These are phyloP conservation scores for Adela reaumurella DNA, from an alignment of 2,888 invertebrate genomes.

Conservation along the genomic window DNA sequence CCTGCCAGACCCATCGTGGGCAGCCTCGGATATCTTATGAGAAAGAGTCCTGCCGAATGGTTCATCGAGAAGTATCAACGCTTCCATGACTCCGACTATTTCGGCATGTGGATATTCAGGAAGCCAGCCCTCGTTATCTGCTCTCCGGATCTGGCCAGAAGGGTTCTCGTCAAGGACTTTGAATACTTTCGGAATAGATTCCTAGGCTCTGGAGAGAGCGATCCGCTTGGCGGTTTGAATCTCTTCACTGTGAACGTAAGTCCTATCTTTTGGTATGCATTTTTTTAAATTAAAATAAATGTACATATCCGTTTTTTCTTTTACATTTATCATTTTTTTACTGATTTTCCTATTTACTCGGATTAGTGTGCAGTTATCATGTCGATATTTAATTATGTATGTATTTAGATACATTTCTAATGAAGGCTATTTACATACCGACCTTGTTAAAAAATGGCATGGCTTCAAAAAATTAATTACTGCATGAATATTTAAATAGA, in stretches of 20 bases:
- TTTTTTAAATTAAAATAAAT: too few relatives aligned
- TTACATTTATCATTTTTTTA: too few relatives aligned
- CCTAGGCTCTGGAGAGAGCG: constrained; percentile 22
- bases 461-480: too few relatives aligned
- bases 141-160: constrained; percentile 24
- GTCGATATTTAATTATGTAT: too few relatives aligned
- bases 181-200: constrained; percentile 26
- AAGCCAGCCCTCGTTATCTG: constrained; percentile 28
- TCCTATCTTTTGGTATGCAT: too few relatives aligned
- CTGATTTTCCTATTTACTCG: too few relatives aligned
- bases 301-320: too few relatives aligned
- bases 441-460: too few relatives aligned
- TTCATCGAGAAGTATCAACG: constrained; percentile 20
- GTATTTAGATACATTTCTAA: too few relatives aligned
- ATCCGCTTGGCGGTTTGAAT: constrained; percentile 25
- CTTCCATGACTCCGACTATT: constrained; percentile 20
- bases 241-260: constrained; percentile 29
- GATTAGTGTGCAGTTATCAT: too few relatives aligned
- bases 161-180: constrained; percentile 27
- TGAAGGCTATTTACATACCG: too few relatives aligned
- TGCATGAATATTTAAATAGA: not conserved
- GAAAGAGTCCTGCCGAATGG: constrained; percentile 16
- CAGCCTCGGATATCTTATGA: constrained; percentile 22
- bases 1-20: constrained; percentile 21
- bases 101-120: constrained; percentile 36